These are phyloP conservation scores for Rhyacichthys aspro DNA, from an alignment of 2,797 vertebrate genomes.

Conservation along the genomic window DNA sequence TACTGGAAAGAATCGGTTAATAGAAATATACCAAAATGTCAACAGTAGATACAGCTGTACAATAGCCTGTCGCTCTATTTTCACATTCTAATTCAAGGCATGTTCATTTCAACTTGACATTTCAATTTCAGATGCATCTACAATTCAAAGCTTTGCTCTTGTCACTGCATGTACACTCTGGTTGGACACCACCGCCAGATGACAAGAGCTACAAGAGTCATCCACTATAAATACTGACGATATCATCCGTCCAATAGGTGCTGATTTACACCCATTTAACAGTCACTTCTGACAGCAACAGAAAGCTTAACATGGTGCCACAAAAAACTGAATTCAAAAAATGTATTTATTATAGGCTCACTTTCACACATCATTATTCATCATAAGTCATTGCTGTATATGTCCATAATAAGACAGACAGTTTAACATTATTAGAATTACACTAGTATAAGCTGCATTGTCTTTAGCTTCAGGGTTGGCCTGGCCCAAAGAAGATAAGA, in stretches of 20 bases:
- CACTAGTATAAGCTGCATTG: conserved; percentile 6
- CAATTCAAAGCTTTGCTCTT: conserved; percentile 60
- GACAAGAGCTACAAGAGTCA: conserved; percentile 58
- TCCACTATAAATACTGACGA: conserved; percentile 46
- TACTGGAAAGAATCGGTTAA: conserved; percentile 40
- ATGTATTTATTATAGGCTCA: too few relatives aligned
- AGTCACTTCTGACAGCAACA: conserved; percentile 26
- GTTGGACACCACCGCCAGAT: conserved; percentile 40
- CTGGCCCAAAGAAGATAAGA: conserved; percentile 37
- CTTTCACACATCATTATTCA: too few relatives aligned
- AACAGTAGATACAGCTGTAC: conserved; percentile 41
- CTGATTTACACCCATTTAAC: conserved; percentile 17
- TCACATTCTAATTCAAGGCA: conserved; percentile 61
- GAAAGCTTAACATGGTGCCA: too few relatives aligned
- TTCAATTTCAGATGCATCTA: conserved; percentile 71
- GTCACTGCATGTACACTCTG: conserved; percentile 55
- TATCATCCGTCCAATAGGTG: conserved; percentile 14
- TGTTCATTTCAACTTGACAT: conserved; percentile 71
- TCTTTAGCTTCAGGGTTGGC: conserved; percentile 20
- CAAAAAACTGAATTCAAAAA: too few relatives aligned
- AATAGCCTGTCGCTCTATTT: conserved; percentile 46
- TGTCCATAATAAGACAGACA: too few relatives aligned
- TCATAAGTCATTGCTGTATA: too few relatives aligned
- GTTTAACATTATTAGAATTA: too few relatives aligned
- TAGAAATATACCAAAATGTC: conserved; percentile 41